These are phyloP conservation scores for Pseudotriccus pelzelni DNA, from an alignment of 2,797 vertebrate genomes.

Conservation along the genomic window DNA sequence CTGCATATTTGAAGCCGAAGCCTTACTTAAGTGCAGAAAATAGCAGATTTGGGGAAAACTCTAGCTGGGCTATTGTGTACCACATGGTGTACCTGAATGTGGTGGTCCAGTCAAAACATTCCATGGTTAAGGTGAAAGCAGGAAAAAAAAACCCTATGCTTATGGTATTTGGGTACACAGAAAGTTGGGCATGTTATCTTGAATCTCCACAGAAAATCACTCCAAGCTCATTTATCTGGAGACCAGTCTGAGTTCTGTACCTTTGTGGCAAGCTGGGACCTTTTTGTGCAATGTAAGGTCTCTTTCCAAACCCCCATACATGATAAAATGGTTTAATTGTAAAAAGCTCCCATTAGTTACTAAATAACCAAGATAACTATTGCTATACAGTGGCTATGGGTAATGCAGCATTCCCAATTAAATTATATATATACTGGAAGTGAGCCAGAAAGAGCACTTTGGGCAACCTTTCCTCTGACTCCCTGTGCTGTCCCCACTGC, in stretches of 20 bases:
- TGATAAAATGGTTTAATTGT: not conserved
- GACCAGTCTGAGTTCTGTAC: not conserved
- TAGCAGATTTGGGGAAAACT: not conserved
- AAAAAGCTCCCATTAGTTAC: not conserved
- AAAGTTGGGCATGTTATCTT: not conserved
- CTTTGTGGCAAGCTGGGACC: not conserved
- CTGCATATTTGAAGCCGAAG: not conserved
- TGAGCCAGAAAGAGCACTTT: not conserved
- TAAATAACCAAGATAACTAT: not conserved
- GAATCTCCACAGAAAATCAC: not conserved
- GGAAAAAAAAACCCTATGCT: not conserved
- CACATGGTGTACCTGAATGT: not conserved
- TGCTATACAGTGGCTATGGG: not conserved
- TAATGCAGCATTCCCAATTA: not conserved
- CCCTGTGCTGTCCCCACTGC: fast-evolving
- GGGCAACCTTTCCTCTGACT: not conserved
- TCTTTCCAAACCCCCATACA: not conserved
- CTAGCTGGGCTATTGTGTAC: not conserved
- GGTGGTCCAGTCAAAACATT: not conserved
- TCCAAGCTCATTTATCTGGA: not conserved
- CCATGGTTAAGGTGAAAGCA: not conserved
- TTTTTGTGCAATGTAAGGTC: not conserved
- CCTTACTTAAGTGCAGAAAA: not conserved
- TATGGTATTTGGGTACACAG: not conserved
- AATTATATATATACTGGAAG: not conserved